phyloP scores from a whole-genome alignment of 2,113 vertebrate species.

The Macrotus californicus region DNA sequence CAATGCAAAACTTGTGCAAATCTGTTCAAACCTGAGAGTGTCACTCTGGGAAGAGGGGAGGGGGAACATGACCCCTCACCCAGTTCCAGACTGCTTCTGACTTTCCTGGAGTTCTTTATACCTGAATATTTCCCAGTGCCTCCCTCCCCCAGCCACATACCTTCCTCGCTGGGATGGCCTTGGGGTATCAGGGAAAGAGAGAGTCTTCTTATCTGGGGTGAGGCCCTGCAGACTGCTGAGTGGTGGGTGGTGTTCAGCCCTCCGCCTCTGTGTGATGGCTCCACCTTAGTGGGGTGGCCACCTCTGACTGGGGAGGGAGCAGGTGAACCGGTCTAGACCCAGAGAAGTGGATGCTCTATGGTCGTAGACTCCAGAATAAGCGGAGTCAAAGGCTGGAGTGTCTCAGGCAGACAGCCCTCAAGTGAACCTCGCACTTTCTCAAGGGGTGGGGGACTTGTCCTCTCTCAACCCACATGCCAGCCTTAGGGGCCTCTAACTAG shows the following conservation, averaged over 20 bases:
- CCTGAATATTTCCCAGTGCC: not conserved
- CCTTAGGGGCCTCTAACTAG: accelerated
- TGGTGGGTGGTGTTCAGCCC: not conserved
- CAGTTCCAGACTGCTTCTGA: not conserved
- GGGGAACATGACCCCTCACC: not conserved
- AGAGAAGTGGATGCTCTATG: not conserved
- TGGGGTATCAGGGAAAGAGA: not conserved
- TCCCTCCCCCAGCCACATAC: not conserved
- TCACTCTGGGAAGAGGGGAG: not conserved
- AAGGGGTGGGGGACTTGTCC: not conserved
- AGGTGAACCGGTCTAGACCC: not conserved
- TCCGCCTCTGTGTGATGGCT: not conserved
- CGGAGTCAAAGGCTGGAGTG: not conserved
- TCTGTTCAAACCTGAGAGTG: not conserved
- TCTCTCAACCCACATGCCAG: not conserved
- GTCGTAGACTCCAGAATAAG: not conserved
- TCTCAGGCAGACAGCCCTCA: not conserved
- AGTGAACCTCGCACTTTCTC: not conserved
- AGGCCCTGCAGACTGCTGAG: not conserved
- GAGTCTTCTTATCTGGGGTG: not conserved
- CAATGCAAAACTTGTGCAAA: not conserved
- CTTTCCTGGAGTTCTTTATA: not conserved
- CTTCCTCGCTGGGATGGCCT: not conserved
- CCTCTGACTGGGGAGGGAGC: not conserved
- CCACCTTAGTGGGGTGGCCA: not conserved